Conservation (phyloP, 2,888 invertebrate genomes). For the Drosophila colorata region DNA sequence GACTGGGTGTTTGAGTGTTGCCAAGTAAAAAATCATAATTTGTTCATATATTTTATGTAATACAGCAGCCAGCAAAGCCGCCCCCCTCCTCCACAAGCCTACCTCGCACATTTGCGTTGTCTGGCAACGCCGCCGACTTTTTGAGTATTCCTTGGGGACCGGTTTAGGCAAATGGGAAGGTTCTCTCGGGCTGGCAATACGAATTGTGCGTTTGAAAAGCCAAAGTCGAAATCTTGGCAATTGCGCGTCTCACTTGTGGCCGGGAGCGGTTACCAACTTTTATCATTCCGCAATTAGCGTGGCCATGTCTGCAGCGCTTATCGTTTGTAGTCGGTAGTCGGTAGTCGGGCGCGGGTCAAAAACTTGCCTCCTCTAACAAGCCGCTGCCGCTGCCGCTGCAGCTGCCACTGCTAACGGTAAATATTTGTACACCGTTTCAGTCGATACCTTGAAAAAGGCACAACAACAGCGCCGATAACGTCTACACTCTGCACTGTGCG, state of each 20-base stretch:
- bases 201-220: constrained; percentile 11
- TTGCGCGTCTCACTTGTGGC: constrained; percentile 51
- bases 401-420: constrained; percentile 56
- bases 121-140: constrained; percentile 54
- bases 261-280: constrained; percentile 56
- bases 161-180: constrained; percentile 73
- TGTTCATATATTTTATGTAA: constrained; percentile 75
- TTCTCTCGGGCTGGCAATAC: constrained; percentile 39
- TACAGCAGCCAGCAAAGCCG: constrained; percentile 65
- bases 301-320: constrained; percentile 74
- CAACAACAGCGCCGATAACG: constrained; percentile 38
- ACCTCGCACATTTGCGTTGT: constrained; percentile 44
- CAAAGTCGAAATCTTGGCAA: constrained; percentile 59
- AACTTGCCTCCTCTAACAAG: constrained; percentile 57
- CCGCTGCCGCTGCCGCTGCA: constrained; percentile 51
- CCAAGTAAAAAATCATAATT: constrained; percentile 73
- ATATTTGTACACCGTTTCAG: constrained; percentile 73
- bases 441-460: constrained; percentile 74
- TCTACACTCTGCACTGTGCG: constrained; percentile 14
- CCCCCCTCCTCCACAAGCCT: neutral
- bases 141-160: constrained; percentile 70
- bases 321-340: constrained; percentile 46
- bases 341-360: constrained; percentile 58
- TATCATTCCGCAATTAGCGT: constrained; percentile 80
- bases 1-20: constrained; percentile 23